Base-by-base conservation (phyloP, 2,888 invertebrate genomes). In the Micropterix aruncella region DNA sequence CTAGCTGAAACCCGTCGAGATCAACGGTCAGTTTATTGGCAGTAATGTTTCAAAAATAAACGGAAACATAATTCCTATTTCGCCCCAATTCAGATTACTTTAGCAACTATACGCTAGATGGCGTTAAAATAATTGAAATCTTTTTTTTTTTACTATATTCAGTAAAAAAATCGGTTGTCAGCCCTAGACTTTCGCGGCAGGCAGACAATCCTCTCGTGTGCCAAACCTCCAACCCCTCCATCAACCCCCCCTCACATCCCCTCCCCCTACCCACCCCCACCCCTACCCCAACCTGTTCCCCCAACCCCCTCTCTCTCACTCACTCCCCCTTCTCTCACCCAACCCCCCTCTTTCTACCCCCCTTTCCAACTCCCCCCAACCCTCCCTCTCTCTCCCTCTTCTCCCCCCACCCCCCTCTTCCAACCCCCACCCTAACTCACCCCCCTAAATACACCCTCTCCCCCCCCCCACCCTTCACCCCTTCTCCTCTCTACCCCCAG, bases 381-480 rank as follows among this genome's bases (percentile, higher is more conserved):
- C 12, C 36, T 27, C 36, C 36, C 36, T n/a, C 12, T 9, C 12
- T n/a, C 36, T 27, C 12, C 36, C 36, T n/a, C 36, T n/a, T n/a
- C 12, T n/a, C 36, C 36, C 36, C 36, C 12, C 36, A 7, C 36
- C 36, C 7, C 12, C 36, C 12, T n/a, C 36, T n/a, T 9, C 36
- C 7, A 9, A 27, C 36, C 36, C 7, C 7, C 7, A 7, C 36
- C 7, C 36, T 9, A 7, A 27, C 12, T 9, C 36, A 7, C 36
- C 7, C 36, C 36, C 36, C 12, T 27, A 27, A 27, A 27, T n/a
- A 7, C 36, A 27, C 7, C 12, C 36, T 27, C 36, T 27, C 12
- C 36, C 36, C 36, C 36, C 36, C 12, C 36, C 36, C 36, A 27
- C 36, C 36, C 36, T 27, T 27, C 36, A 27, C 36, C 36, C 36